Evolutionary conservation across 2,888 invertebrate genomes (phyloP), one percentile per base, ranked within the genome.

Genomic region (Panzeria rudis): DNA sequence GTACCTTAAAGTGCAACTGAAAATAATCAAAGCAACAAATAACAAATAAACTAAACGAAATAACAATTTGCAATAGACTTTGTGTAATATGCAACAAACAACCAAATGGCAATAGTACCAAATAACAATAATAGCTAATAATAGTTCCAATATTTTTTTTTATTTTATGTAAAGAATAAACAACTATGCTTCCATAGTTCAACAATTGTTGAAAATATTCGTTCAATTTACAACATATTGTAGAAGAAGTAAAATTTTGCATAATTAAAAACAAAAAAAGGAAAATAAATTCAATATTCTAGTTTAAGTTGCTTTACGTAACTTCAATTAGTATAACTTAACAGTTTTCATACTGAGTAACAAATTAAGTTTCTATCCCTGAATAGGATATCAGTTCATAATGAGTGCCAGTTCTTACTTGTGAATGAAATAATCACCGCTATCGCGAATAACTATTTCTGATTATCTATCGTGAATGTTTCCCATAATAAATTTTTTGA

Each of bases 1-100:
- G 86, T 86, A 86, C 86, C 86, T 86, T 86, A 80, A 77, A 82
- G 50, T 25, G 72, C 75, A 85, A 85, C 78, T 73, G 47, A 68
- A 79, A 83, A 83, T 83, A 79, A 83, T 78, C 79, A 79, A 83
- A 83, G 32, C 59, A 75, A 84, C 71, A 77, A 69, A 64, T 17
- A 75, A 78, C 29, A 50, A 11, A n/a, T n/a, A 62, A 75, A 64
- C 56, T 23, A 59, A 81, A 76, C 56, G 9, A 59, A 76, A 47
- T 32, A 73, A 61, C 41, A 79, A 32, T 71, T 76, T 83, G 71
- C 83, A 86, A 86, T 76, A 83, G 78, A 61, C 73, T 47, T 59
- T 47, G 20, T 47, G 20, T 20, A 52, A 77, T 13, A 68, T 50
- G 23, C 35, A 54, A 44, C 54, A 72, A 54, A 44, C 54, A 72